Conservation (phyloP, 2,113 vertebrate genomes). For the Lophochroa leadbeateri region DNA sequence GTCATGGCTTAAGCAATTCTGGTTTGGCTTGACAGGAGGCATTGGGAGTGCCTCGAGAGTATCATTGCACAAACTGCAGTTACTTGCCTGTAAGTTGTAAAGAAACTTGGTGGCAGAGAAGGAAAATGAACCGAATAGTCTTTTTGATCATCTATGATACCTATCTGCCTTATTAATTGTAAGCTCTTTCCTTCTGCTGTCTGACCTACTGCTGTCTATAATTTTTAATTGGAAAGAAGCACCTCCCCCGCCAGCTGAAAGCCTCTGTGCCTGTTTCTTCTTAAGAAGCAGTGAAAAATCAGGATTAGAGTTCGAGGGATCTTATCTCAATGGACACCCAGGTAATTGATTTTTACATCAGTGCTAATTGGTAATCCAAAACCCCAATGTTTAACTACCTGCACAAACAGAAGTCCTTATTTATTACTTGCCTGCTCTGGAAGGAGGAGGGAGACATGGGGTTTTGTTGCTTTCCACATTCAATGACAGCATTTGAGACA, state of each 20-base stretch:
- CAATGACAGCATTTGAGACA: background rate
- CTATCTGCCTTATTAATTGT: background rate
- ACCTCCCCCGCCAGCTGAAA: background rate
- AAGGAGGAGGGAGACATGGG: background rate
- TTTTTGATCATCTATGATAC: background rate
- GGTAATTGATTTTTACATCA: background rate
- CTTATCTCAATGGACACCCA: background rate
- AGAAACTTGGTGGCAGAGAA: background rate
- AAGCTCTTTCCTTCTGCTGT: background rate
- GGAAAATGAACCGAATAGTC: background rate
- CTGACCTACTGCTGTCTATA: background rate
- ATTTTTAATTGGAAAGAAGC: background rate
- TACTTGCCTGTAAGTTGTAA: background rate
- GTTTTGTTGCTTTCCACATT: background rate
- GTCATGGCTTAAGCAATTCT: background rate
- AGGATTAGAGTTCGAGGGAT: background rate
- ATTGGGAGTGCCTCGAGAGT: background rate
- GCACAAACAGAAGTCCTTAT: background rate
- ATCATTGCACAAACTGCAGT: background rate
- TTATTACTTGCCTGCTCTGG: background rate
- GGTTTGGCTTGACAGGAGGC: background rate
- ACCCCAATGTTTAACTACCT: background rate
- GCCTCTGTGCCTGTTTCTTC: background rate
- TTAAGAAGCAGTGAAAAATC: background rate
- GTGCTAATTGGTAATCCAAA: background rate